These are phyloP conservation scores for Oxygymnocypris stewartii DNA, from an alignment of 2,113 vertebrate species.

Conservation along the genomic window DNA sequence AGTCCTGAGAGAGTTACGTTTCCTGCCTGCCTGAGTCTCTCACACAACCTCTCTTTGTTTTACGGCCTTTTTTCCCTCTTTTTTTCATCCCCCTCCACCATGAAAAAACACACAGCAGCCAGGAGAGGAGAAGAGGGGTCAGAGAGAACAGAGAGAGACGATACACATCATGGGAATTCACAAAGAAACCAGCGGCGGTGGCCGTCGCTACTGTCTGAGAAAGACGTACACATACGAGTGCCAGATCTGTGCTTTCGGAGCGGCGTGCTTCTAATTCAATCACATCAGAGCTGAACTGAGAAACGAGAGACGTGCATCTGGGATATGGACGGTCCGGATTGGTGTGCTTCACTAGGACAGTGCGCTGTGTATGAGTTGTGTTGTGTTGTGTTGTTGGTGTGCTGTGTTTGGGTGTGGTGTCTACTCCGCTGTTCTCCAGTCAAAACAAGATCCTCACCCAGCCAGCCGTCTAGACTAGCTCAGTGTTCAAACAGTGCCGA, in stretches of 20 bases:
- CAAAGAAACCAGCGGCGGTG: slow-evolving; percentile 84
- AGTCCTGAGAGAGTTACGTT: slow-evolving; percentile 92
- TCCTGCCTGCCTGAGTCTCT: slow-evolving; percentile 92
- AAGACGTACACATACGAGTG: slow-evolving; percentile 18
- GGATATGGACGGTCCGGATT: background rate
- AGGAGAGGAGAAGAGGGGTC: slow-evolving; percentile 61
- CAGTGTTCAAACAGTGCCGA: background rate
- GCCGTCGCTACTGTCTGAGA: slow-evolving; percentile 78
- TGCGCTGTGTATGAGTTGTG: background rate
- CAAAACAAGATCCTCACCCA: slow-evolving; percentile 71
- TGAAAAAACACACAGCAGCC: slow-evolving; percentile 68
- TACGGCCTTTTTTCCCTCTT: slow-evolving; percentile 71
- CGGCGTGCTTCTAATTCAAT: slow-evolving; percentile 21
- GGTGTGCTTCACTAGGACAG: background rate
- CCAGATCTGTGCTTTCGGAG: background rate
- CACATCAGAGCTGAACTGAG: too few species aligned
- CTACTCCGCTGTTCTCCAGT: slow-evolving; percentile 69
- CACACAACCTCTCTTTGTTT: slow-evolving; percentile 99
- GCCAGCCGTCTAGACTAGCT: slow-evolving; percentile 45
- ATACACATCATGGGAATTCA: slow-evolving; percentile 83
- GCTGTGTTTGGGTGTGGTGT: slow-evolving; percentile 75
- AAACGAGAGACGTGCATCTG: background rate
- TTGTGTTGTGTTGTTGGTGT: background rate
- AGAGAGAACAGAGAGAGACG: slow-evolving; percentile 31
- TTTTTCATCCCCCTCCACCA: slow-evolving; percentile 59